Evolutionary conservation across 2,888 invertebrate species (phyloP), one percentile per base, ranked within the genome.

Genomic region (Sphinx pinastri): DNA sequence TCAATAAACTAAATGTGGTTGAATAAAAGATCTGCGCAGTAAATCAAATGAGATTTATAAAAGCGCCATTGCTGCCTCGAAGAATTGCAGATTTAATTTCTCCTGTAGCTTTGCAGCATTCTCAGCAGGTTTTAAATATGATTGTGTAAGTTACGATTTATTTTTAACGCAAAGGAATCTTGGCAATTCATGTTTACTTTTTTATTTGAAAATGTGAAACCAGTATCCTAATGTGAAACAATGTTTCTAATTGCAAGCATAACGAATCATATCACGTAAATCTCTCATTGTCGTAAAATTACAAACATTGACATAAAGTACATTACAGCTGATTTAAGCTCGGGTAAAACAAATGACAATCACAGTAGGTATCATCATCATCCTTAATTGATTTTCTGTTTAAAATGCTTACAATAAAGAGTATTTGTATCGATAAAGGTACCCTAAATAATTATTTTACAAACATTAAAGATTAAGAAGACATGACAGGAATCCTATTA

Each of bases 11-110:
- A 63, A 67, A 67, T 71, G 68, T 70, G 70, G 69, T 70, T 67
- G 71, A 76, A 76, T 74, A 70, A 72, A 75, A 71, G 70, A 73
- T 74, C 72, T 78, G 74, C 74, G 75, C 74, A 72, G 73, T 77
- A 78, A 82, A 79, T 80, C 72, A 80, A 87, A 85, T 79, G 72
- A 80, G 82, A 85, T 84, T 85, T 83, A 79, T 77, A 74, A 77
- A 79, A 81, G 79, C 76, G 77, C 76, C 73, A 76, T 75, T 69
- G 76, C 75, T 78, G 80, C 77, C 75, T 77, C 74, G 78, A 76
- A 75, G 78, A 83, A 82, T 81, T 79, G 81, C 79, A 81, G 78
- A 84, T 82, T 83, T 75, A 81, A 80, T 84, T 86, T 85, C 83
- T 80, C 77, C 71, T 71, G 72, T 70, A 76, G 77, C 80, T 79